Evolutionary conservation across 2,113 vertebrate genomes (phyloP), one percentile per base, ranked within the genome.

Genomic region (Neoarius graeffei): DNA sequence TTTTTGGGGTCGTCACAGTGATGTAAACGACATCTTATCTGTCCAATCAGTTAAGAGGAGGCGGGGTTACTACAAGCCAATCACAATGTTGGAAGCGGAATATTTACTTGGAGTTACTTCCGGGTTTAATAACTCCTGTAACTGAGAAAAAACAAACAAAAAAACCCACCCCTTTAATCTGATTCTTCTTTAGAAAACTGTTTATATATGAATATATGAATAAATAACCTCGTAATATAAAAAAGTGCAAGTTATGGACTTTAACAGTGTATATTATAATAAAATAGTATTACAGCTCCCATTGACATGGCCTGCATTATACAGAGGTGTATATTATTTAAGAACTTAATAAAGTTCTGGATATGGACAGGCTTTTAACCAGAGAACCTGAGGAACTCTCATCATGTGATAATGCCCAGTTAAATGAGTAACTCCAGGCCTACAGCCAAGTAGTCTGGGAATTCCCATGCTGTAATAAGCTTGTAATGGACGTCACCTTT

Each of bases 391-490:
- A 25, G 1, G 73, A 42, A 19, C 69, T 76, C 8, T 60, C 14
- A 81, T 17, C 23, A 81, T 23, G 8, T 81, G 23, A 25, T 60
- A 14, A 66, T 23, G 19, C 0, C 20, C 20, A 25, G 30, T 48
- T 50, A 42, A 64, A 19, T 81, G 15, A 20, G 56, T 35, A 10
- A 20, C 64, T 62, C 25, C 60, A 64, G 23, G 4, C 66, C n/a
- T n/a, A 59, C 4, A 4, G 64, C 48, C 67, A 48, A n/a, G 56
- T 19, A 13, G 54, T 42, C 52, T 71, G 85, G 79, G 67, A 73
- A 87, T 83, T 74, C 56, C 86, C 23, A 62, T 87, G 35, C 62
- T 62, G 79, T 60, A n/a, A 82, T 6, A 10, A 48, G 35, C 2
- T 81, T 81, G 23, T 42, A n/a, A 81, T 5, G 25, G 52, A 35